Evolutionary conservation across 2,888 invertebrate genomes (phyloP).

Genomic region (Acrobasis repandana): DNA sequence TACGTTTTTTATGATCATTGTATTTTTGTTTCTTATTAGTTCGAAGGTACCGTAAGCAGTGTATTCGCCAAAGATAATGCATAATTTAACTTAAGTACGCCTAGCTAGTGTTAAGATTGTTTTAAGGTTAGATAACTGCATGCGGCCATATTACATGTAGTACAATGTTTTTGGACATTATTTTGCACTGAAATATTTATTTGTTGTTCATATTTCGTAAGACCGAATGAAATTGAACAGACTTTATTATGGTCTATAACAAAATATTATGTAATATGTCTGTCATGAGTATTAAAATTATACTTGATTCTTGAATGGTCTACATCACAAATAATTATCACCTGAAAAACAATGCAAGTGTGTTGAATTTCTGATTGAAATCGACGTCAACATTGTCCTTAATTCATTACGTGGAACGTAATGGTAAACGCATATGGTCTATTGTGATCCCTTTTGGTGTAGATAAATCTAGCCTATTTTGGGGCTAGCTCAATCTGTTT

Average conservation of each 20-base stretch:
- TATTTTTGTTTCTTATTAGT: conserved; percentile 47
- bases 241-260: background rate
- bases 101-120: conserved; percentile 51
- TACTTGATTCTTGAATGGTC: background rate
- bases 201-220: background rate
- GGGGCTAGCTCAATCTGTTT: too few relatives aligned
- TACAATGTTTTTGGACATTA: background rate
- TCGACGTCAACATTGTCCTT: too few relatives aligned
- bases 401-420: too few relatives aligned
- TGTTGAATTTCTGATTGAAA: too few relatives aligned
- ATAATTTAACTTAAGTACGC: conserved; percentile 70
- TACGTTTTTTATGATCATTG: conserved; percentile 56
- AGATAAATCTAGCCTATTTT: too few relatives aligned
- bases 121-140: conserved; percentile 43
- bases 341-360: too few relatives aligned
- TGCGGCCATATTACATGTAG: conserved; percentile 33
- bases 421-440: too few relatives aligned
- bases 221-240: too few relatives aligned
- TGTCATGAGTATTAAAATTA: conserved; percentile 18
- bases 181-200: background rate
- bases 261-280: conserved; percentile 36
- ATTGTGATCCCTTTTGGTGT: too few relatives aligned
- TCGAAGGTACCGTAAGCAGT: conserved; percentile 73
- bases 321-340: background rate
- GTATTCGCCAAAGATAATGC: conserved; percentile 82